Evolutionary conservation across 2,888 invertebrate genomes (phyloP), one percentile per base, ranked within the genome.

Genomic region (Apocheima hispidaria): DNA sequence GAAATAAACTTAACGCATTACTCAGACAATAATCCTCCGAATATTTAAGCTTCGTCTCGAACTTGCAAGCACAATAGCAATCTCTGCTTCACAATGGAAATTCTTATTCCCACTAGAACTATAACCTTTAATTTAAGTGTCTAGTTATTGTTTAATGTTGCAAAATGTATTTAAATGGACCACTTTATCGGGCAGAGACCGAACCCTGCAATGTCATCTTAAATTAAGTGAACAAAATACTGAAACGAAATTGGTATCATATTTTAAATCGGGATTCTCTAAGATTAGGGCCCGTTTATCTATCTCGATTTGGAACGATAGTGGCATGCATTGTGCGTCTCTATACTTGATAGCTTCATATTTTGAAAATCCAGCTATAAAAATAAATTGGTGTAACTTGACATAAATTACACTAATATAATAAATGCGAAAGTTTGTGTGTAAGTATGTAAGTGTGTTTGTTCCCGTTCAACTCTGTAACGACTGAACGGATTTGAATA

Each of bases 111-210:
- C 62, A 16, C 26, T 20, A 44, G 60, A 21, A 48, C 57, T 20
- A 52, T 62, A 60, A 65, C 49, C 49, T 49, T 57, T 50, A 66
- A 65, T 56, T 48, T 63, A 68, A 65, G 56, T 56, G 58, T 50
- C 60, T 63, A 60, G 58, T 54, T 57, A 65, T 63, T 62, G 60
- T 64, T 62, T 50, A 62, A 60, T 64, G 63, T 56, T 53, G 53
- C 40, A 53, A 60, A 63, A 66, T 66, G 56, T 69, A 63, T 65
- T 65, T 59, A 65, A 60, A 69, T 61, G 38, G 58, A 54, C 51
- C 63, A 57, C 55, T 65, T 63, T 61, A 57, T 59, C 62, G 61
- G 49, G 44, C 49, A 52, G 56, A 35, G 43, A 43, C 41, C 41
- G 51, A 44, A 35, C 16, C 40, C 40, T 52, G 35, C 46, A 66